Percentiles rank a stretch among this genome's conserved stretches.
phyloP scores from a whole-genome alignment of 2,888 invertebrate genomes.

The Cinara cedri region DNA sequence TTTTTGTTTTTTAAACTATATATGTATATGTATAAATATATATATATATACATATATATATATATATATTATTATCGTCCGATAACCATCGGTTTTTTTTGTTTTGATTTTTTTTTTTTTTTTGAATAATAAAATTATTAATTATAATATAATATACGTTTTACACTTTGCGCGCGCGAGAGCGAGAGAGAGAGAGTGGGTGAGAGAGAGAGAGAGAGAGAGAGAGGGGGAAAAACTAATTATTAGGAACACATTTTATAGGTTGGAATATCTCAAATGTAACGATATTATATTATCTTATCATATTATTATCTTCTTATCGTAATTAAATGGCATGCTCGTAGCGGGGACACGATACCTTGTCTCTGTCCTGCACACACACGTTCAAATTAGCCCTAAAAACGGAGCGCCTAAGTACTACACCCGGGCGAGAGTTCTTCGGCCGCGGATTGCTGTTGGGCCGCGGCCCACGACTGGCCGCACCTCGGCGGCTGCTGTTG shows the following conservation, averaged over 20 bases:
- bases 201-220: background rate
- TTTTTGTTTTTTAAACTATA: too few species aligned
- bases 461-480: slow-evolving; percentile 31
- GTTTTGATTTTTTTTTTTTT: slow-evolving; percentile 6
- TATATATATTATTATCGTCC: too few species aligned
- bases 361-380: slow-evolving; percentile 46
- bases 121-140: background rate
- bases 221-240: slow-evolving; percentile 45
- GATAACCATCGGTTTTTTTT: background rate
- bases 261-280: slow-evolving; percentile 53
- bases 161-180: background rate
- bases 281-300: background rate
- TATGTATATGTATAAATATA: too few species aligned
- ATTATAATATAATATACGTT: background rate
- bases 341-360: slow-evolving; percentile 53
- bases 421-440: slow-evolving; percentile 38
- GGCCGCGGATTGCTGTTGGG: slow-evolving; percentile 26
- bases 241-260: slow-evolving; percentile 55
- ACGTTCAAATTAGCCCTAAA: background rate
- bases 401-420: slow-evolving; percentile 1
- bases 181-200: background rate
- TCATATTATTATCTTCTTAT: too few species aligned
- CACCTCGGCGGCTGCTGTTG: slow-evolving; percentile 26
- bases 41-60: too few species aligned
- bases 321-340: slow-evolving; percentile 33